Evolutionary conservation across 2,113 vertebrate species (phyloP), one percentile per base, ranked within the genome.

Genomic region (Tychaedon coryphoeus): DNA sequence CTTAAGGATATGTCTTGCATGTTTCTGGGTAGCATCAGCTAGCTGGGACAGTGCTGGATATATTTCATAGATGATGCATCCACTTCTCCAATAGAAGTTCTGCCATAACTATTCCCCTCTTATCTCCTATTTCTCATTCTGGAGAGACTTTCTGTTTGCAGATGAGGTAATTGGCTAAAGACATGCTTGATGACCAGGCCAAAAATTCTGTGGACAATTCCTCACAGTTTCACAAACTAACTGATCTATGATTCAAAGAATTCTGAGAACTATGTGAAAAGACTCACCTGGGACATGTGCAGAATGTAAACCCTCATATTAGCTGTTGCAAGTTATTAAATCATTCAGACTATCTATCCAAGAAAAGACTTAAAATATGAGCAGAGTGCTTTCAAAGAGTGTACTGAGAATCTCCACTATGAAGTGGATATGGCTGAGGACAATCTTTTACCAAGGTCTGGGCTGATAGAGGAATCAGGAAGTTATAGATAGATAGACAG

Each of bases 81-180:
- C 50, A 45, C 14, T 90, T 87, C 57, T 93, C 53, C 77, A 60
- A 33, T 48, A 90, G 57, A 85, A 94, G 12, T 28, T 64, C 40
- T 94, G 53, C 85, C 85, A 86, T 85, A 91, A 90, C 45, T 69
- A 36, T 23, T 92, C 36, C 60, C 6, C 19, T 94, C 90, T 88
- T 93, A 94, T 82, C 95, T 94, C 66, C 31, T 56, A 0, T 76
- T 93, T 93, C 51, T 90, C 29, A 61, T 83, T 88, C 71, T 76
- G 47, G 82, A 75, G 36, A 71, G 69, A 36, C 43, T 81, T 80
- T 84, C n/a, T 60, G 26, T 88, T 86, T 92, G 36, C 64, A 91
- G 76, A 86, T 91, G 92, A 95, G 40, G 65, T 86, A 91, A 86
- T 56, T 26, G 72, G 34, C 76, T 88, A 93, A 92, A 93, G 43